These are phyloP conservation scores for Adelges cooleyi DNA, from an alignment of 1,140 invertebrate genomes.

Conservation along the genomic window DNA sequence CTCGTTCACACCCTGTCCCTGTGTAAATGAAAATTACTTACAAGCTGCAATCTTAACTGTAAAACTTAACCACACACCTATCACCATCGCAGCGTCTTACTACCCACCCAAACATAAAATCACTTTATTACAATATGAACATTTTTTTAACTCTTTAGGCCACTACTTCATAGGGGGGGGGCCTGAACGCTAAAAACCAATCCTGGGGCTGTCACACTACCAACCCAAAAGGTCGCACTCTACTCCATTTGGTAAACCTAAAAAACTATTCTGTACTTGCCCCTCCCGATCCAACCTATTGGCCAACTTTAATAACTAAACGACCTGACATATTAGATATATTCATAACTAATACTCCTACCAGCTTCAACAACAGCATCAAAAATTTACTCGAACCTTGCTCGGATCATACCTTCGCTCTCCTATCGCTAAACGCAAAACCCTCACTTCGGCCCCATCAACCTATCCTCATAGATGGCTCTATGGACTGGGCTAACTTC, in stretches of 20 bases:
- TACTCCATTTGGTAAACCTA: background rate
- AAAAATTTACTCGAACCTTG: background rate
- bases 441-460: background rate
- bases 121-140: background rate
- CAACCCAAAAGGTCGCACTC: background rate
- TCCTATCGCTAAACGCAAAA: background rate
- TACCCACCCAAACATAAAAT: slow-evolving; percentile 15
- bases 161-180: slow-evolving; percentile 8
- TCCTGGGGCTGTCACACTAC: background rate
- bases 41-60: slow-evolving; percentile 6
- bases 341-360: background rate
- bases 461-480: background rate
- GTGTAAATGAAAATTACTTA: background rate
- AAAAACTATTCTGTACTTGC: background rate
- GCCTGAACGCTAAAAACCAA: slow-evolving; percentile 17
- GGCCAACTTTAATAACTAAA: background rate
- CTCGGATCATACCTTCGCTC: background rate
- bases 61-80: background rate
- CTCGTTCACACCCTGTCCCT: background rate
- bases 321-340: slow-evolving; percentile 3
- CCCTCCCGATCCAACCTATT: slow-evolving; percentile 5
- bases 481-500: background rate
- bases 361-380: background rate
- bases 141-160: background rate
- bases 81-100: slow-evolving; percentile 11